Base-by-base conservation (phyloP, 1,140 invertebrate genomes). In the Muscidifurax raptorellus region DNA sequence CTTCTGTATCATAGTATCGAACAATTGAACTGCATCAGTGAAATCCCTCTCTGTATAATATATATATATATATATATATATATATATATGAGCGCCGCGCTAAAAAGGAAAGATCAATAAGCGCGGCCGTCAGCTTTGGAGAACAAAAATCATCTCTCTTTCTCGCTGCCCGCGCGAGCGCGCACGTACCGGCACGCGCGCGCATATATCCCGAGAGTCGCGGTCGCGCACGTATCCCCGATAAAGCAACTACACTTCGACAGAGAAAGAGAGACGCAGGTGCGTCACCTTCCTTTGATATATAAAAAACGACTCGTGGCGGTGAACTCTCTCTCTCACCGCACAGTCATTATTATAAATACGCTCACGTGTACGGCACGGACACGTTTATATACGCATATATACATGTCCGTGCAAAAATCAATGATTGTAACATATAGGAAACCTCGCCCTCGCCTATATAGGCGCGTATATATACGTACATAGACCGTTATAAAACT, bases 351-450 rank as follows among this genome's bases (percentile, higher is more conserved):
- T 59, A 18, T 22, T n/a, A 18, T 47, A 47, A 13, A 40, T 3
- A 0, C 52, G 27, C 4, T 32, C 59, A 64, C 25, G n/a, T n/a
- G n/a, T n/a, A n/a, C n/a, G n/a, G n/a, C n/a, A n/a, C n/a, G n/a
- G n/a, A n/a, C n/a, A n/a, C n/a, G n/a, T n/a, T n/a, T n/a, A n/a
- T n/a, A n/a, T n/a, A n/a, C n/a, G n/a, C n/a, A n/a, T n/a, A n/a
- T n/a, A 40, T 64, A n/a, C 13, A 44, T 2, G 59, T 12, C 12
- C 28, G 67, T 18, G 27, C 67, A 81, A 81, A 81, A 81, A 81
- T 81, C 80, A 81, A 81, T 81, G 69, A 72, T 81, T 81, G 74
- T 72, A 80, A 74, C 69, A 59, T 59, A 81, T 40, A 40, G 36
- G 47, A 81, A 74, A 71, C 52, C 28, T 32, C 69, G 27, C 69